Evolutionary conservation across 2,113 vertebrate species (phyloP).

Genomic region (Rhabdornis inornatus): DNA sequence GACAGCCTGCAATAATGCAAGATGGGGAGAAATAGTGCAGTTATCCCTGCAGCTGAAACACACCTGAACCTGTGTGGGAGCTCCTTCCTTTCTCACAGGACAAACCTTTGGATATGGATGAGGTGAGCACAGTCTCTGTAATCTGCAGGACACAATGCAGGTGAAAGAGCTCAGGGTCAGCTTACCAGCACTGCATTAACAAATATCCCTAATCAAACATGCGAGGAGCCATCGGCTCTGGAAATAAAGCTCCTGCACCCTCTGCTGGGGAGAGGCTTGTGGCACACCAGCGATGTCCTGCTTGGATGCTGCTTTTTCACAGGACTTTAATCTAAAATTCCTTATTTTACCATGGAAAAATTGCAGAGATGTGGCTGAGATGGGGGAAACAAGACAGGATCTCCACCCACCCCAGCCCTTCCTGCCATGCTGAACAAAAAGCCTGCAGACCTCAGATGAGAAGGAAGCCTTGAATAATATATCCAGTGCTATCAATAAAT

Average conservation of each 20-base stretch:
- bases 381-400: background rate
- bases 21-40: fast-evolving
- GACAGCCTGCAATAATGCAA: background rate
- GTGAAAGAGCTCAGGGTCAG: background rate
- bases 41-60: background rate
- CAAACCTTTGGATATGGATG: background rate
- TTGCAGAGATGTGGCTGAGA: background rate
- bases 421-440: background rate
- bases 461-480: conserved; percentile 17
- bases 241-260: conserved; percentile 39
- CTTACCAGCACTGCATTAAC: fast-evolving
- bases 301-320: background rate
- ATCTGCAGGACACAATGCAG: background rate
- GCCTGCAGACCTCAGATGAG: background rate
- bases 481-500: background rate
- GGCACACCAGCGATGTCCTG: fast-evolving
- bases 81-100: background rate
- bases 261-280: conserved; percentile 17
- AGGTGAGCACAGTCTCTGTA: background rate
- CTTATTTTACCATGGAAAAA: background rate
- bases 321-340: background rate
- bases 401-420: background rate
- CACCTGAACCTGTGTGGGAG: fast-evolving
- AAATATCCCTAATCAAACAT: background rate
- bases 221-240: fast-evolving